Percentiles rank a stretch among this genome's conserved stretches.
phyloP scores from a whole-genome alignment of 2,888 invertebrate genomes.

The Nephrotoma appendiculata region DNA sequence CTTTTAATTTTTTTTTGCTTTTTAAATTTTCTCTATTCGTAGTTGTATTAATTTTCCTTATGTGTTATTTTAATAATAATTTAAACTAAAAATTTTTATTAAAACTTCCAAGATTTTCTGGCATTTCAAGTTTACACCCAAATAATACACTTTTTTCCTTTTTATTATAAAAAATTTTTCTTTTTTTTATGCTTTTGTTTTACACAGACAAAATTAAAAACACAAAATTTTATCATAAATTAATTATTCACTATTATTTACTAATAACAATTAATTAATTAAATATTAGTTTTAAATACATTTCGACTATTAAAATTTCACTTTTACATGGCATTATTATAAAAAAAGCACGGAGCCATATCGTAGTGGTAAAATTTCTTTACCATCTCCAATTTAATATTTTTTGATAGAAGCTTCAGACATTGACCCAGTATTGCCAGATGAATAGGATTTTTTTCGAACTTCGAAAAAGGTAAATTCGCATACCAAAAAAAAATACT shows the following conservation, averaged over 20 bases:
- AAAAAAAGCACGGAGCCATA: not conserved
- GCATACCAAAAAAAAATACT: not conserved
- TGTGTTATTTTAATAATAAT: not conserved
- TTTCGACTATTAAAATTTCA: slow-evolving; percentile 1
- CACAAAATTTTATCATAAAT: not conserved
- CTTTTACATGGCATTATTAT: not conserved
- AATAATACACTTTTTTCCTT: slow-evolving; percentile 1
- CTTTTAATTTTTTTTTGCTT: not conserved
- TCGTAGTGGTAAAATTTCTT: not conserved
- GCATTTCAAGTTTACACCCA: slow-evolving; percentile 3
- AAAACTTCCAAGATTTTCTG: slow-evolving; percentile 1
- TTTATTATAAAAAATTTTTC: not conserved
- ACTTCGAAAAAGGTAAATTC: not conserved
- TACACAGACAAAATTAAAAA: not conserved
- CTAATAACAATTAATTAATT: slow-evolving; percentile 1
- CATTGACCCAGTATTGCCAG: slow-evolving; percentile 15
- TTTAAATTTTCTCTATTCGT: not conserved
- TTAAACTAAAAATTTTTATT: not conserved
- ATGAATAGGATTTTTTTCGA: not conserved
- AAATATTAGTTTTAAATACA: not conserved
- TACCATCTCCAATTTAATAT: not conserved
- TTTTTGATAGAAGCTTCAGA: slow-evolving; percentile 12
- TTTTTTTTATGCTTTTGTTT: not conserved
- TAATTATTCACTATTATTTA: not conserved
- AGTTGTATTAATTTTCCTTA: not conserved